These are phyloP conservation scores for Drosophila nasuta DNA, from an alignment of 1,140 invertebrate genomes.

Conservation along the genomic window DNA sequence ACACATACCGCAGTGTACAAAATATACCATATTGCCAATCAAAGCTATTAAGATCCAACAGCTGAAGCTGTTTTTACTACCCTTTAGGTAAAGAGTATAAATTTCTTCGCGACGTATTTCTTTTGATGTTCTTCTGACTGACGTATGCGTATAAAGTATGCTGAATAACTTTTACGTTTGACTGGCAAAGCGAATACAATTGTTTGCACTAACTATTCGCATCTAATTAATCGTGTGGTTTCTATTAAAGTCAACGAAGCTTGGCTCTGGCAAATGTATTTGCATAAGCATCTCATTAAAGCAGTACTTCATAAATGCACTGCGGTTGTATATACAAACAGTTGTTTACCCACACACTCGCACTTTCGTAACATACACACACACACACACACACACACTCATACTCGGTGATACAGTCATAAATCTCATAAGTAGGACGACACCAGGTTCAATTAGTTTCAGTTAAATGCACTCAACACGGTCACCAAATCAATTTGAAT, in stretches of 20 bases:
- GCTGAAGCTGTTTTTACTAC: too few species aligned
- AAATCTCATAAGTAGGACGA: slow-evolving; percentile 22
- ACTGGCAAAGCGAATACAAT: slow-evolving; percentile 6
- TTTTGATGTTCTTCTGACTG: background rate
- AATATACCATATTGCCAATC: too few species aligned
- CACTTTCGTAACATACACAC: background rate
- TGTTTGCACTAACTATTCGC: background rate
- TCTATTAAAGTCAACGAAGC: slow-evolving; percentile 20
- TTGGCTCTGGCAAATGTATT: background rate
- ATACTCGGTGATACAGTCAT: background rate
- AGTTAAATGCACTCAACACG: slow-evolving; percentile 62
- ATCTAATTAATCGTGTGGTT: slow-evolving; percentile 42
- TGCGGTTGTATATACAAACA: slow-evolving; percentile 18
- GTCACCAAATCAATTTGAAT: slow-evolving; percentile 60
- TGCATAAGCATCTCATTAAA: slow-evolving; percentile 7
- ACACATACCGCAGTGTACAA: too few species aligned
- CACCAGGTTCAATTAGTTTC: slow-evolving; percentile 63
- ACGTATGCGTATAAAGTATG: background rate
- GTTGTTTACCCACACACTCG: background rate
- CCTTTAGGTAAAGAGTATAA: too few species aligned
- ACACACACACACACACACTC: slow-evolving; percentile 7
- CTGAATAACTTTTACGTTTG: background rate
- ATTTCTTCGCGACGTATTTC: too few species aligned
- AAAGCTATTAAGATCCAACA: too few species aligned
- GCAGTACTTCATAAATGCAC: slow-evolving; percentile 17